Evolutionary conservation across 2,888 invertebrate genomes (phyloP), one percentile per base, ranked within the genome.

Genomic region (Agrochola lychnidis): DNA sequence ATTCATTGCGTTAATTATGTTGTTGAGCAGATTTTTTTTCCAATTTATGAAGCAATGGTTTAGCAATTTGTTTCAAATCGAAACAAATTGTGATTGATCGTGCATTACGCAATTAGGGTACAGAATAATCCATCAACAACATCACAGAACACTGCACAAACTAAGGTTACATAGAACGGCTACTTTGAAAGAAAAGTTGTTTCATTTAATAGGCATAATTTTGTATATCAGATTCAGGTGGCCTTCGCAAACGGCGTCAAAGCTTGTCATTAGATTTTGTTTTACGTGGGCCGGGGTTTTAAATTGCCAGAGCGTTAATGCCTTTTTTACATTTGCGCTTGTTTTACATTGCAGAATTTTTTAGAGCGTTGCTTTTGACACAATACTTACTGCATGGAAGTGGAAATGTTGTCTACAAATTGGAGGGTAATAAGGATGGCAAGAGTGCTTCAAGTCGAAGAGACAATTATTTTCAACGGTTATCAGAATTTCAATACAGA

Each of bases 221-320:
- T 84, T 79, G 85, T 87, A 61, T 82, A 84, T 84, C 79, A 82
- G 82, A 87, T 82, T 82, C 63, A 85, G 78, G 74, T 78, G 81
- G 63, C 80, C 83, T 82, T 82, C 69, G 45, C 82, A 74, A 82
- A 85, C n/a, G 74, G 76, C 78, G 85, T 85, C 86, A 86, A 85
- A 85, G 86, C 85, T 87, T 73, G 80, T 80, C 87, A 85, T 86
- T 86, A 86, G 76, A 87, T 75, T 87, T 85, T 85, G 78, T 87
- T 86, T 82, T 76, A 79, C 53, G 76, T 73, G 40, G 73, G 66
- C 25, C 62, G 53, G 73, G 66, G 66, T 67, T 80, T 87, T 80
- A 78, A 85, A 87, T 87, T 87, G 87, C 73, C 73, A 59, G 70
- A 70, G 63, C 67, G 73, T 75, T 68, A 76, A 78, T 73, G 40